Percentiles rank a stretch among this genome's conserved stretches.
phyloP scores from a whole-genome alignment of 92 coral and sea anemone genomes.

The Pocillopora meandrina region DNA sequence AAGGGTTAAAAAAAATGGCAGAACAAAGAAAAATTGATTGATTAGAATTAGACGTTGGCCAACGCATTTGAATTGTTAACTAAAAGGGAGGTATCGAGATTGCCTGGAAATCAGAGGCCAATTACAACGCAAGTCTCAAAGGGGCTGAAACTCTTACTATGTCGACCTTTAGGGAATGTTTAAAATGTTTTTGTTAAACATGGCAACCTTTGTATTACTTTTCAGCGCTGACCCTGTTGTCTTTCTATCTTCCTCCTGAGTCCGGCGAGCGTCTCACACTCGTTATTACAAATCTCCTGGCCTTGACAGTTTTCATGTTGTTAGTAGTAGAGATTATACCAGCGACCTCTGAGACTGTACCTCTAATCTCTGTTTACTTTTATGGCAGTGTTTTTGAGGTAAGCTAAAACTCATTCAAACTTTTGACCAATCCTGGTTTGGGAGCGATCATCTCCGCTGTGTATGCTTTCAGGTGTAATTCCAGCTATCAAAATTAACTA shows the following conservation, averaged over 20 bases:
- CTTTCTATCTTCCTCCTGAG: conserved; percentile 86
- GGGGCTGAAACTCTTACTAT: too few species aligned
- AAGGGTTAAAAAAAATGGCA: too few species aligned
- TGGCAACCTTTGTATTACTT: background rate
- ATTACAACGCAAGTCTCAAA: too few species aligned
- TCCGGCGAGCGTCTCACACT: conserved; percentile 93
- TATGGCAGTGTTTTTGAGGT: conserved; percentile 84
- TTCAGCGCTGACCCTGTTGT: conserved; percentile 72
- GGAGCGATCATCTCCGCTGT: background rate
- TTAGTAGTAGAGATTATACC: conserved; percentile 88
- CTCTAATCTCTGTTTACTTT: conserved; percentile 74
- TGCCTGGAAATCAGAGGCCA: too few species aligned
- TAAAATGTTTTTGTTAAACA: too few species aligned
- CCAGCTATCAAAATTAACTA: too few species aligned
- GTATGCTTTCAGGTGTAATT: too few species aligned
- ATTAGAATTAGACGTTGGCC: too few species aligned
- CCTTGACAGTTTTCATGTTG: conserved; percentile 82
- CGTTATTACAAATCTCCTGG: conserved; percentile 87
- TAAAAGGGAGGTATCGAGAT: too few species aligned
- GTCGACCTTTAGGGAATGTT: background rate
- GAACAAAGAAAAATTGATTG: too few species aligned
- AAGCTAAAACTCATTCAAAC: background rate
- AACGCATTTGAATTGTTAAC: too few species aligned
- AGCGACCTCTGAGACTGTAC: conserved; percentile 82
- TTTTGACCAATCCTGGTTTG: background rate